Conservation (phyloP, 1,140 invertebrate species). For the Drosophila nigrodunni region DNA sequence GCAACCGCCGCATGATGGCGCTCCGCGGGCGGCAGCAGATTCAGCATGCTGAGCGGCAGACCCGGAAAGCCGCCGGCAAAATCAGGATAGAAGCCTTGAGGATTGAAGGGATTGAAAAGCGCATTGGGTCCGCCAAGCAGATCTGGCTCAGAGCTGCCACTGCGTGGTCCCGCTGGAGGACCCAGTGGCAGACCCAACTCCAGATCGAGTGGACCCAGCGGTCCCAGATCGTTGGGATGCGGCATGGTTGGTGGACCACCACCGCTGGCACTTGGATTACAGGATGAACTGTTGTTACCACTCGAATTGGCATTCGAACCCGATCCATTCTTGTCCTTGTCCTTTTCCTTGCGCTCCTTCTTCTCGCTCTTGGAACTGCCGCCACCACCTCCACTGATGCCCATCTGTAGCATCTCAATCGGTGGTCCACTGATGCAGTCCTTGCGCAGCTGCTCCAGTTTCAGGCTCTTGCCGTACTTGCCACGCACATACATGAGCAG, state of each 20-base stretch:
- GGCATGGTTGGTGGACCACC: constrained; percentile 43
- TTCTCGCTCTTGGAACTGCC: constrained; percentile 60
- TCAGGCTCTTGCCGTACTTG: constrained; percentile 95
- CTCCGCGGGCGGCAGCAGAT: constrained; percentile 91
- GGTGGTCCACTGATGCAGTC: constrained; percentile 91
- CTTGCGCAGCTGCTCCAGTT: constrained; percentile 93
- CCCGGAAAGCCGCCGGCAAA: constrained; percentile 90
- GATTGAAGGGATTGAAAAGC: constrained; percentile 90
- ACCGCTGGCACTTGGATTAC: constrained; percentile 37
- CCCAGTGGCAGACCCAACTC: constrained; percentile 69
- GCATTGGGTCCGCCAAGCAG: constrained; percentile 86
- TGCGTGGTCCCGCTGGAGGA: constrained; percentile 85
- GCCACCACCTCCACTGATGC: constrained; percentile 84
- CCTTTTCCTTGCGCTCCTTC: constrained; percentile 80
- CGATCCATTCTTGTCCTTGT: constrained; percentile 63
- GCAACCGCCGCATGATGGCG: constrained; percentile 85
- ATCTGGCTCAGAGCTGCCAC: constrained; percentile 87
- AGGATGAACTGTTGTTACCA: constrained; percentile 20
- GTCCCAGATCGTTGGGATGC: constrained; percentile 58
- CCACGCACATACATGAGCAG: constrained; percentile 96
- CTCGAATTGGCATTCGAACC: constrained; percentile 26
- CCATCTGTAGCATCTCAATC: constrained; percentile 89
- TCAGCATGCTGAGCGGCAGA: constrained; percentile 93
- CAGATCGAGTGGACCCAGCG: constrained; percentile 64
- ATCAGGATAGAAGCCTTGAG: constrained; percentile 91